Conservation (phyloP, 2,797 vertebrate genomes). For the Danio kyathit region DNA sequence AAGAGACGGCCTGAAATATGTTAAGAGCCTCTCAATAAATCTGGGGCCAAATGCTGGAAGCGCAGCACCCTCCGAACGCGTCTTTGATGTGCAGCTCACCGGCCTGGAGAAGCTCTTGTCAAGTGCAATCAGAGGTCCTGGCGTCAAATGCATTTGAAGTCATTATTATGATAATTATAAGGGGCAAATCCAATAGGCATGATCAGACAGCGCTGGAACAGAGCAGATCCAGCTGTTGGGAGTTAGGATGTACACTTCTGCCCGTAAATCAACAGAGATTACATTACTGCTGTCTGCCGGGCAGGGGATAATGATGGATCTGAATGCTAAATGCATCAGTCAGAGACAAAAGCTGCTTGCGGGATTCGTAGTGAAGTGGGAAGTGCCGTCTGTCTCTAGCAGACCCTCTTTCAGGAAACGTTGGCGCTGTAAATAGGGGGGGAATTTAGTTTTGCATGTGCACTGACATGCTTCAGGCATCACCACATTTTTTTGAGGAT, state of each 20-base stretch:
- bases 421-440: conserved; percentile 15
- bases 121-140: conserved; percentile 71
- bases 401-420: conserved; percentile 16
- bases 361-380: conserved; percentile 33
- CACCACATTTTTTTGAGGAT: not conserved
- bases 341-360: conserved; percentile 48
- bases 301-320: conserved; percentile 48
- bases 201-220: conserved; percentile 56
- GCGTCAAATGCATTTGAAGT: conserved; percentile 66
- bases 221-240: conserved; percentile 51
- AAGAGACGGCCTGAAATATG: conserved; percentile 69
- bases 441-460: conserved; percentile 7
- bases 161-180: conserved; percentile 73
- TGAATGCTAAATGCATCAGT: conserved; percentile 56
- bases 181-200: conserved; percentile 66
- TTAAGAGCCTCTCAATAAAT: conserved; percentile 69
- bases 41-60: conserved; percentile 62
- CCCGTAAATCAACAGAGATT: conserved; percentile 56
- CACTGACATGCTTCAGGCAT: conserved; percentile 6
- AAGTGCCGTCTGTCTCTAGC: conserved; percentile 44
- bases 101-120: conserved; percentile 62
- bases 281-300: conserved; percentile 55
- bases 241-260: conserved; percentile 45
- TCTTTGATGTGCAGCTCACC: conserved; percentile 74
- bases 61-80: conserved; percentile 64